Conservation (phyloP, 2,888 invertebrate species). For the Eristalis pertinax region DNA sequence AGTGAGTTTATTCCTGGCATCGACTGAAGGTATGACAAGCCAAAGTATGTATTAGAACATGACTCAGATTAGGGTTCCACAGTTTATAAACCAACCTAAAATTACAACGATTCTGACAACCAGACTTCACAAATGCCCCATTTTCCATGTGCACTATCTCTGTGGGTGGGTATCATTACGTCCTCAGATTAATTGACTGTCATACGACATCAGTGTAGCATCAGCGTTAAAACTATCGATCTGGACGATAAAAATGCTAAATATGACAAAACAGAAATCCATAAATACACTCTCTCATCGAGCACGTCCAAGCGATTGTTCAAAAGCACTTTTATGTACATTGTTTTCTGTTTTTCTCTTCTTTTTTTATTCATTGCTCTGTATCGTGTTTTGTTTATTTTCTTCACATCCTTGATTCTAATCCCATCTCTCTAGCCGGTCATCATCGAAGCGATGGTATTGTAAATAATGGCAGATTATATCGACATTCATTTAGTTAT, state of each 20-base stretch:
- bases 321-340: conserved; percentile 4
- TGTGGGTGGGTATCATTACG: too few species aligned
- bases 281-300: neutral
- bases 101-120: too few species aligned
- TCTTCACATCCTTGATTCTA: conserved; percentile 12
- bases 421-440: conserved; percentile 76
- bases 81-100: too few species aligned
- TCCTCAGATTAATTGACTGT: too few species aligned
- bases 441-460: conserved; percentile 78
- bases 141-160: too few species aligned
- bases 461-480: conserved; percentile 81
- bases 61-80: too few species aligned
- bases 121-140: too few species aligned
- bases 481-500: conserved; percentile 81
- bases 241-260: conserved; percentile 14
- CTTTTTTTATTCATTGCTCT: neutral
- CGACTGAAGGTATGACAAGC: too few species aligned
- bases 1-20: too few species aligned
- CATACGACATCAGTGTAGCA: too few species aligned
- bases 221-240: conserved; percentile 31
- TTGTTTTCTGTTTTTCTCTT: neutral
- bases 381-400: neutral
- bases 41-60: too few species aligned
- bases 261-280: conserved; percentile 5
- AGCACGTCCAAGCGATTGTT: conserved; percentile 61